Evolutionary conservation across 2,113 vertebrate genomes (phyloP), one percentile per base, ranked within the genome.

Genomic region (Dinomys branickii): DNA sequence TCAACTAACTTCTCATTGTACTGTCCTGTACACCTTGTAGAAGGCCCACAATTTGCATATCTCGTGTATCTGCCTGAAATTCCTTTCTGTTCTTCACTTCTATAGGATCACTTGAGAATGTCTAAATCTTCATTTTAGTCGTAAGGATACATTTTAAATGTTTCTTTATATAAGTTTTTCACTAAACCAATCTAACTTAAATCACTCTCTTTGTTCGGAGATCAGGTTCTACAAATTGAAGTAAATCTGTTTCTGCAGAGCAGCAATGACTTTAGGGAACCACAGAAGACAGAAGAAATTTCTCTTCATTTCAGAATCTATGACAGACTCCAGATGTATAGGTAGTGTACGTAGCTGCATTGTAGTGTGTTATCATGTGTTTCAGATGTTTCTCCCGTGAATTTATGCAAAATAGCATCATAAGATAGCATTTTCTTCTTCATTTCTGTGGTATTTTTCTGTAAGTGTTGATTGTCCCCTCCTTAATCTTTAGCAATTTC

Each of bases 131-230:
- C 54, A 81, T 24, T 5, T 84, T 90, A 54, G 52, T 63, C 17
- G 80, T 81, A 38, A 71, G 92, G 22, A 65, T 52, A 7, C 1
- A 82, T 77, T 96, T 96, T 80, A 88, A 92, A 71, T 85, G 30
- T 2, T 93, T 94, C 63, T 83, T 90, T 69, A 86, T 2, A 71
- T n/a, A 75, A 90, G 89, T 82, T 9, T 2, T 20, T 85, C 44
- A 44, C 7, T 59, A 4, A 71, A 11, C 16, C 82, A 85, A 61
- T 54, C 19, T 20, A 90, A 22, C 7, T 93, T 83, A 47, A 80
- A 77, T 75, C 22, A 90, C 1, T 17, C 30, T 61, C 33, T 88
- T 78, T 80, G 41, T 71, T 88, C 77, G 83, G 22, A 95, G 92
- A 90, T 67, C 35, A 71, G 50, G 38, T 24, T 50, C 19, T 75